phyloP scores from a whole-genome alignment of 2,113 vertebrate species.

The Alligator sinensis region DNA sequence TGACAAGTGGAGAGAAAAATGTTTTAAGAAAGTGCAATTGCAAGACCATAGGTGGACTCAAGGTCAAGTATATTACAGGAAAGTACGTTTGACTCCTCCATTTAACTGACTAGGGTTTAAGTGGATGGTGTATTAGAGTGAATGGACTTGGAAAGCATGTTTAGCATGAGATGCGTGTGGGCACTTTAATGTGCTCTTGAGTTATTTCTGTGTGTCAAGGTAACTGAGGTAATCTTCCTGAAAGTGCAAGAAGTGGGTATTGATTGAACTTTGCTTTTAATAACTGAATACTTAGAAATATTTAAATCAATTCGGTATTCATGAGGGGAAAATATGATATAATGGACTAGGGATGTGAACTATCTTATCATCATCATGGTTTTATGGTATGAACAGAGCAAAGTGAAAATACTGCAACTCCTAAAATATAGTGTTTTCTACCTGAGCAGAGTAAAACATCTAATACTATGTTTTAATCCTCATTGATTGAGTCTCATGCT shows the following conservation, averaged over 20 bases:
- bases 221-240: not conserved
- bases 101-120: not conserved
- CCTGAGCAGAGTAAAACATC: not conserved
- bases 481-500: not conserved
- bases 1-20: not conserved
- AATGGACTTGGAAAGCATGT: not conserved
- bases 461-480: accelerated
- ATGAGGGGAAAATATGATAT: not conserved
- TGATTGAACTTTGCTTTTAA: not conserved
- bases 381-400: not conserved
- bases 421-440: not conserved
- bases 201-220: not conserved
- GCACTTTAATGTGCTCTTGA: not conserved
- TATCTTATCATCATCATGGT: not conserved
- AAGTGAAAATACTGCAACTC: not conserved
- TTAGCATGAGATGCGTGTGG: not conserved
- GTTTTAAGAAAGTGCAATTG: not conserved
- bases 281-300: not conserved
- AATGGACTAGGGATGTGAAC: not conserved
- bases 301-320: not conserved
- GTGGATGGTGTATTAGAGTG: not conserved
- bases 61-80: not conserved
- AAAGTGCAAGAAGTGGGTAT: not conserved
- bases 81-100: not conserved
- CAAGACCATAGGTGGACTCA: not conserved